Evolutionary conservation across 2,888 invertebrate genomes (phyloP), one percentile per base, ranked within the genome.

Genomic region (Chaetogeoica ovagalla): DNA sequence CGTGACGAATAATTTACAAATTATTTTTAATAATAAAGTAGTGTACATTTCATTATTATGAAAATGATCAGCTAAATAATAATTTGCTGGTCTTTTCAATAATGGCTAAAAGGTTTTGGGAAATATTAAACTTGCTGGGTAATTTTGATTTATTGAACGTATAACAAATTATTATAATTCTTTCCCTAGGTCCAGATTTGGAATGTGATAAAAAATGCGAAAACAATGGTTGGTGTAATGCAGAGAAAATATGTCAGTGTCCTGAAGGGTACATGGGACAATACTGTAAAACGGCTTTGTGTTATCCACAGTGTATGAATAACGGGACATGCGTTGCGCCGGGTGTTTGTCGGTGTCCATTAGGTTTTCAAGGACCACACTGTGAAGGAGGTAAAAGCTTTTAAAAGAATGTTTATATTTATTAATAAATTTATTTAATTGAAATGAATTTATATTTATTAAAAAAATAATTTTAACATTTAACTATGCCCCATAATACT

Each of bases 241-340:
- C 91, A 84, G 92, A 93, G 84, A 92, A 93, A 86, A 93, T 94
- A 82, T 94, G 94, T 86, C 93, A 94, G 84, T 96, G 96, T 86
- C 93, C 93, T 48, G 94, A 94, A 85, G 95, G 95, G 11, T 96
- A 95, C 85, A 92, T 95, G 90, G 96, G 96, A 4, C 94, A 93
- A 84, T 93, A 94, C 86, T 96, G 96, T 84, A 91, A 93, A 85
- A 94, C 93, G 83, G 95, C 96, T 57, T 89, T 96, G 60, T 96
- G 96, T 85, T 96, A 95, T 88, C 95, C 96, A 52, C 93, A 94
- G 85, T 96, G 96, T 85, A 92, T 95, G 91, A 95, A 96, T 87
- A 95, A 95, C 9, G 96, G 96, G 13, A 94, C 93, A 85, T 96
- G 96, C 86, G 94, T 94, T 23, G 93, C 94, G 48, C 96, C 96